A percentile compares a stretch with the other conserved stretches of the same genome.
These are phyloP conservation scores for Dasypus novemcinctus DNA, from an alignment of 2,113 vertebrate species.

Conservation along the genomic window DNA sequence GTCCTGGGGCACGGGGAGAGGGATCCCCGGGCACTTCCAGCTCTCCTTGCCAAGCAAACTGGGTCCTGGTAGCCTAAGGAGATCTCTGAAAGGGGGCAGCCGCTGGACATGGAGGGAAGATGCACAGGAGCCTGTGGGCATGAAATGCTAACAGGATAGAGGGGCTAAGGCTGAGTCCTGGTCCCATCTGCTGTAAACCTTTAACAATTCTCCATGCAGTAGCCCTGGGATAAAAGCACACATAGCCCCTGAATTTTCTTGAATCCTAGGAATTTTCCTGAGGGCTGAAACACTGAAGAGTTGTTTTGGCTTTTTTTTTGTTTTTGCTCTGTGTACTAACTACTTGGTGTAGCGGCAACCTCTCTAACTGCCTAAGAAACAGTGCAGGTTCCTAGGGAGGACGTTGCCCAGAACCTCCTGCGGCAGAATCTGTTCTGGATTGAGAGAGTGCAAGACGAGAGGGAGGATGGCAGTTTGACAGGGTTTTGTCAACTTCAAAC, in stretches of 20 bases:
- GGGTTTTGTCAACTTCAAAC: neutral
- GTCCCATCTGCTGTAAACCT: neutral
- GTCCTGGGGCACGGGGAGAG: neutral
- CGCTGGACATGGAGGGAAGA: neutral
- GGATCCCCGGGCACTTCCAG: neutral
- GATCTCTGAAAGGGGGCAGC: accelerated
- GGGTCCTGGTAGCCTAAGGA: too few relatives aligned
- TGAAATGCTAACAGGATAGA: too few relatives aligned
- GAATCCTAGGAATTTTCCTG: neutral
- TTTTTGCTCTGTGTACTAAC: neutral
- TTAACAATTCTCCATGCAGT: neutral
- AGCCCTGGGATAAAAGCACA: neutral
- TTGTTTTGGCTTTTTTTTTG: neutral
- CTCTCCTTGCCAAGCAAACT: neutral
- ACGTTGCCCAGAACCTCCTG: neutral
- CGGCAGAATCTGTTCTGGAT: neutral
- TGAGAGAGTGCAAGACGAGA: accelerated
- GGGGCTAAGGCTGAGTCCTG: neutral
- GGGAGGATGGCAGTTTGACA: accelerated
- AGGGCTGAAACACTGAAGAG: neutral
- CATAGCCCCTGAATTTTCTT: neutral
- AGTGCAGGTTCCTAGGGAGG: too few relatives aligned
- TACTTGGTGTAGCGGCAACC: neutral
- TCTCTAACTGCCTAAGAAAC: neutral
- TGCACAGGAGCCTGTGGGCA: too few relatives aligned